Evolutionary conservation across 2,797 vertebrate species (phyloP), one percentile per base, ranked within the genome.

Genomic region (Orestias chungarensis): DNA sequence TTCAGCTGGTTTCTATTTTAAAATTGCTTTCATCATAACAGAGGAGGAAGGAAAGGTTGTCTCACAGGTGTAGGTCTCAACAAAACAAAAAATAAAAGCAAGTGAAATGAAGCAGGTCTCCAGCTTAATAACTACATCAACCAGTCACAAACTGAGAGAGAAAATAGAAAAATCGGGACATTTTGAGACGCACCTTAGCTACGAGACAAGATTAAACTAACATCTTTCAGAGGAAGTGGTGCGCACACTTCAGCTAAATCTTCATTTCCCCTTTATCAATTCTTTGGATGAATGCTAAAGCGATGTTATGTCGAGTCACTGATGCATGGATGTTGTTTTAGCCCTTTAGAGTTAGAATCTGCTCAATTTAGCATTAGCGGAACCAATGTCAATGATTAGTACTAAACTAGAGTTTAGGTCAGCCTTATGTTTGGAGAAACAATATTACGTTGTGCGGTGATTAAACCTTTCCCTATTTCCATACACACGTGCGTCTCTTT

Each of bases 1-100:
- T 61, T 77, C 50, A 50, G 71, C 77, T 67, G 49, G 76, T 6
- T 17, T 75, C 14, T 46, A 64, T 64, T 82, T 81, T 59, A 42
- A 72, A 35, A n/a, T 49, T 64, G 65, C 31, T 68, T 81, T 62
- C 38, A 49, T 66, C 68, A 75, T 29, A 38, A 61, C 57, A 29
- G 25, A 69, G 59, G 67, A 73, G 70, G 42, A 71, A 73, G 64
- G 33, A 59, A 75, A 55, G 65, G 31, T 65, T 71, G 66, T 71
- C 66, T 67, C 54, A 46, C 23, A 50, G 35, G n/a, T n/a, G n/a
- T 52, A 42, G 6, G 38, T 64, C 35, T 64, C 12, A 23, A n/a
- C n/a, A n/a, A n/a, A n/a, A n/a, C n/a, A n/a, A n/a, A n/a, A n/a
- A n/a, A n/a, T n/a, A n/a, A 59, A 59, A 62, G 42, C 35, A 31